Evolutionary conservation across 2,888 invertebrate species (phyloP).

Genomic region (Acanthosepion pharaonis): DNA sequence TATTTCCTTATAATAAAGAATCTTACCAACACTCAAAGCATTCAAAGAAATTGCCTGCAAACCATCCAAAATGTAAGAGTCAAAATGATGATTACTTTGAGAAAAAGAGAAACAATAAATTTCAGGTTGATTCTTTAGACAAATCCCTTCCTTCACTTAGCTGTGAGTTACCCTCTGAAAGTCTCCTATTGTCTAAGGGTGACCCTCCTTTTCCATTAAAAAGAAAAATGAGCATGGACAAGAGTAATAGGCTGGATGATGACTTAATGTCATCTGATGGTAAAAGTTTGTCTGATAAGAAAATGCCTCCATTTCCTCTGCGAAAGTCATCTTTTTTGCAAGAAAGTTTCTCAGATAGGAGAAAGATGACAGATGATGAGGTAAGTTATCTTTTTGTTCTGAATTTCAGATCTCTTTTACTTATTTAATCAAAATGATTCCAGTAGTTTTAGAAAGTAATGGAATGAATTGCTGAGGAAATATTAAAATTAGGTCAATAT

Average conservation of each 20-base stretch:
- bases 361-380: not conserved
- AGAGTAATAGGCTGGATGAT: not conserved
- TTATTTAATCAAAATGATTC: too few species aligned
- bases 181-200: not conserved
- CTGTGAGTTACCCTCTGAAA: not conserved
- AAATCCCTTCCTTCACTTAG: not conserved
- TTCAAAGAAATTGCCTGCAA: not conserved
- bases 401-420: not conserved
- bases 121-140: not conserved
- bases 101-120: not conserved
- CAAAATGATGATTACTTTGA: not conserved
- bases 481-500: too few species aligned
- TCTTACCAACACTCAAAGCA: not conserved
- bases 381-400: not conserved
- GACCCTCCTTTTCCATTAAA: slow-evolving; percentile 36
- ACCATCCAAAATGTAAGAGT: not conserved
- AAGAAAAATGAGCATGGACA: not conserved
- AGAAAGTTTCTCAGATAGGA: not conserved
- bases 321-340: not conserved
- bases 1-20: not conserved
- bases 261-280: not conserved
- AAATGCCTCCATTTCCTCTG: slow-evolving; percentile 22
- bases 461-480: too few species aligned
- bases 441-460: too few species aligned
- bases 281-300: slow-evolving; percentile 24